A percentile compares a stretch with the other conserved stretches of the same genome.
Conservation (phyloP, 2,888 invertebrate genomes). For the Drosophila mettleri region DNA sequence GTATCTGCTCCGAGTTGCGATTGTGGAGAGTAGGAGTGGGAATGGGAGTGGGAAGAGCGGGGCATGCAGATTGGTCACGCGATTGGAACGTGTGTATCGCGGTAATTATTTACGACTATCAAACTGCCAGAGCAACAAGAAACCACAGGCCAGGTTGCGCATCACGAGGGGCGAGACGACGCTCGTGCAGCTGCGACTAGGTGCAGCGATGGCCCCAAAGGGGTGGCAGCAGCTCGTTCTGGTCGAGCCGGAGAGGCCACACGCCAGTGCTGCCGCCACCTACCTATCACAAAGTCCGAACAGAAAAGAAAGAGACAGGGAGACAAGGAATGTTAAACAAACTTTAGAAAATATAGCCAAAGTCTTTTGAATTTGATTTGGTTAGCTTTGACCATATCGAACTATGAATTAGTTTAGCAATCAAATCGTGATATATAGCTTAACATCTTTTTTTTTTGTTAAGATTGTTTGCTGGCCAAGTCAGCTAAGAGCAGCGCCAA, state of each 20-base stretch:
- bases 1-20: conserved; percentile 48
- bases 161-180: conserved; percentile 7
- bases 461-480: too few relatives aligned
- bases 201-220: conserved; percentile 9
- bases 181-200: conserved; percentile 12
- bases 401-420: too few relatives aligned
- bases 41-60: not conserved
- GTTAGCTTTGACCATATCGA: too few relatives aligned
- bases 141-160: conserved; percentile 27
- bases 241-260: conserved; percentile 73
- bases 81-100: conserved; percentile 57
- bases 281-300: not conserved
- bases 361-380: too few relatives aligned
- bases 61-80: conserved; percentile 18
- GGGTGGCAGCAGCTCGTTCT: conserved; percentile 31
- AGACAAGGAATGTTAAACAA: not conserved
- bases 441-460: too few relatives aligned
- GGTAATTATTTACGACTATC: conserved; percentile 69
- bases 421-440: too few relatives aligned
- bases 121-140: conserved; percentile 54
- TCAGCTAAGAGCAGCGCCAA: too few relatives aligned
- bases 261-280: not conserved
- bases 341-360: not conserved
- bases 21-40: not conserved
- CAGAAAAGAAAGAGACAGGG: not conserved